Evolutionary conservation across 2,888 invertebrate genomes (phyloP).

Genomic region (Acronicta alni): DNA sequence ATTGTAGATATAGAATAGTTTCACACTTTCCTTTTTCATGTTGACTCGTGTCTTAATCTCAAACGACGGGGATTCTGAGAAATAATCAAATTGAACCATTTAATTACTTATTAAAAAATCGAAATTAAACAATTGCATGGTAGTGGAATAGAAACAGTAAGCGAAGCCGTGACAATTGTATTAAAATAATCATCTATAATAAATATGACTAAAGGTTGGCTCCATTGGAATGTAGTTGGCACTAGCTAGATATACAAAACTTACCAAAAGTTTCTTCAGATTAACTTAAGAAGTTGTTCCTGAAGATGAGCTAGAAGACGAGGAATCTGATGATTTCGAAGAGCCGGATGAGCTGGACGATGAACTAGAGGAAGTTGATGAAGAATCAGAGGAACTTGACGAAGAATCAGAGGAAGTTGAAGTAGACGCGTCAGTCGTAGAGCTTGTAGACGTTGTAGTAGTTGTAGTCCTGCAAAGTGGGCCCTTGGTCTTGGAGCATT

Average conservation of each 20-base stretch:
- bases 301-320: background rate
- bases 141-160: no score
- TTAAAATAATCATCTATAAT: background rate
- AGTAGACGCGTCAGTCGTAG: constrained; percentile 16
- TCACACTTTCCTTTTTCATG: constrained; percentile 18
- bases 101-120: no score
- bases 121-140: no score
- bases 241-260: background rate
- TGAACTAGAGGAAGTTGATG: constrained; percentile 28
- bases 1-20: constrained; percentile 11
- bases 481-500: constrained; percentile 69
- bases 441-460: constrained; percentile 28
- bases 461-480: constrained; percentile 60
- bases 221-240: no score
- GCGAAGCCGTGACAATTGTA: no score
- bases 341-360: constrained; percentile 19
- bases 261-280: constrained; percentile 26
- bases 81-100: background rate
- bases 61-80: constrained; percentile 17
- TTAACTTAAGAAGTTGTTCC: constrained; percentile 9
- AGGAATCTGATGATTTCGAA: background rate
- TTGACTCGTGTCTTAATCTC: constrained; percentile 1
- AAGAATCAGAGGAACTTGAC: constrained; percentile 8
- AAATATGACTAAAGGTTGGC: no score
- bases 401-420: constrained; percentile 9